Base-by-base conservation (phyloP, 2,888 invertebrate species). In the Xylota segnis region DNA sequence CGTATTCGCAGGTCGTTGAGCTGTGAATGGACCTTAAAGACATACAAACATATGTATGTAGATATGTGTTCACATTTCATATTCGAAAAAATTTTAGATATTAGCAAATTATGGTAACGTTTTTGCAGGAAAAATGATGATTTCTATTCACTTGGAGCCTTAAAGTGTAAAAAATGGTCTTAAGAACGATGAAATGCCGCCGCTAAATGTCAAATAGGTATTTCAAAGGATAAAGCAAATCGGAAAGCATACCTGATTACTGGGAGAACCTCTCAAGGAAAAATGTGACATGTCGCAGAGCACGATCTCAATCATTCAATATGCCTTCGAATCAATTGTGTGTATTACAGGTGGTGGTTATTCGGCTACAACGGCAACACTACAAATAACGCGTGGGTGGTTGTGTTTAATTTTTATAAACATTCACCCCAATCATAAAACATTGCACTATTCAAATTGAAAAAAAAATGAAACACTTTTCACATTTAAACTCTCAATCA, bases 211-310 rank as follows among this genome's bases (percentile, higher is more conserved):
- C 4, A 32, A 18, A 16, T 14, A 12, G 4, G 12, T 27, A 29
- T 27, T 3, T 18, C 7, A 66, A 2, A 52, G 37, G 34, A 34
- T 29, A 14, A 70, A 29, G 7, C 3, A 12, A 14, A 34, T 63
- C 50, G 43, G 14, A 2, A 29, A 72, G 12, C 92, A 90, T 92
- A 94, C 94, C 94, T 94, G 94, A 92, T 94, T 94, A 93, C 93
- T 94, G 92, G 94, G 94, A 91, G 94, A 94, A 93, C 94, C 93
- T 93, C 94, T 93, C 92, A 94, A 94, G 91, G 94, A 94, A 94
- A 94, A 94, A 94, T 94, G 94, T 94, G 94, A 94, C 94, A 94
- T 94, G 94, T 93, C 89, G 88, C 87, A 87, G 59, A 88, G 68
- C 86, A 88, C 88, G 70, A 87, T 88, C 84, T 89, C 88, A 87